Percentiles rank a stretch among this genome's conserved stretches.
These are phyloP conservation scores for Erebia ligea DNA, from an alignment of 2,888 invertebrate genomes.

Conservation along the genomic window DNA sequence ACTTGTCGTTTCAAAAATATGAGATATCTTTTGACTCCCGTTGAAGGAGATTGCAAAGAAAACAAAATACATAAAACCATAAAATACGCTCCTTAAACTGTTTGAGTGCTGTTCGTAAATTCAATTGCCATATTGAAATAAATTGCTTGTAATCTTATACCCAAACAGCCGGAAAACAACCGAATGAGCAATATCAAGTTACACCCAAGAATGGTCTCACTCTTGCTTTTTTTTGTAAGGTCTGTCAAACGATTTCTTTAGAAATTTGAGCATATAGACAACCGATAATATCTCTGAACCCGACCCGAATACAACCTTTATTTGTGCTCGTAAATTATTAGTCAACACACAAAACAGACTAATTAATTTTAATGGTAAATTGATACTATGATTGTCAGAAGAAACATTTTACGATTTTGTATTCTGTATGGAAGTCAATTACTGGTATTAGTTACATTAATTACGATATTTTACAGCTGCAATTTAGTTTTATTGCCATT, in stretches of 20 bases:
- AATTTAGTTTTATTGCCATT: slow-evolving; percentile 73
- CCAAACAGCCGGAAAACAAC: slow-evolving; percentile 80
- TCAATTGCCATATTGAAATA: slow-evolving; percentile 79
- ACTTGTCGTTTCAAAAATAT: slow-evolving; percentile 29
- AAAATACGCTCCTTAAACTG: slow-evolving; percentile 64
- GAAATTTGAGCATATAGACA: slow-evolving; percentile 59
- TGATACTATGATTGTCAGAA: slow-evolving; percentile 55
- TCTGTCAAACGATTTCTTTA: slow-evolving; percentile 52
- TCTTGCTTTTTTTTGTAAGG: slow-evolving; percentile 64
- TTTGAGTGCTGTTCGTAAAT: slow-evolving; percentile 68
- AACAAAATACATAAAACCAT: slow-evolving; percentile 59
- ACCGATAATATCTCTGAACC: slow-evolving; percentile 44
- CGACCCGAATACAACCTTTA: slow-evolving; percentile 34
- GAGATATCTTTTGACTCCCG: slow-evolving; percentile 45
- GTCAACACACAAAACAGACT: slow-evolving; percentile 45
- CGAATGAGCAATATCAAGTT: slow-evolving; percentile 80
- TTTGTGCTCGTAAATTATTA: slow-evolving; percentile 45
- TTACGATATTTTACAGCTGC: slow-evolving; percentile 73
- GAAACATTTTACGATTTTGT: slow-evolving; percentile 48
- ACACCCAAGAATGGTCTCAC: slow-evolving; percentile 67
- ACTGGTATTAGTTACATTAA: slow-evolving; percentile 79
- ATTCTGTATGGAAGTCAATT: slow-evolving; percentile 71
- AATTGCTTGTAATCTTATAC: slow-evolving; percentile 82
- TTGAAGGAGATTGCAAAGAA: slow-evolving; percentile 50
- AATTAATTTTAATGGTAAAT: slow-evolving; percentile 58